These are phyloP conservation scores for Montipora cactus DNA, from an alignment of 64 coral and sea anemone genomes.

Conservation along the genomic window DNA sequence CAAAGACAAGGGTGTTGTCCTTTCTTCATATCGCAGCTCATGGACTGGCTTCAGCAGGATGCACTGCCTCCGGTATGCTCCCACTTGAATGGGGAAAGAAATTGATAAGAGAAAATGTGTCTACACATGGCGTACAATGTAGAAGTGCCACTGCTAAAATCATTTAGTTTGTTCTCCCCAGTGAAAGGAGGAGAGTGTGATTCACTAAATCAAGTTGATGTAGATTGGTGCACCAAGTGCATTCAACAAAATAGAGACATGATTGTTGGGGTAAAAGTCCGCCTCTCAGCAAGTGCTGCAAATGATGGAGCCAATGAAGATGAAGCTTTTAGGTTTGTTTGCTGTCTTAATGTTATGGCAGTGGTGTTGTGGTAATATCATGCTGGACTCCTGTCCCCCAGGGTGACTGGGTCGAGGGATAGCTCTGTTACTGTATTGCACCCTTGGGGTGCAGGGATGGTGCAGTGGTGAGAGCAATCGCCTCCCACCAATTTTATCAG, in stretches of 20 bases:
- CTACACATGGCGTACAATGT: no score
- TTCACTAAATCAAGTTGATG: slow-evolving; percentile 87
- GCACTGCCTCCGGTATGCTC: slow-evolving; percentile 66
- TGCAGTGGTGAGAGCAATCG: no score
- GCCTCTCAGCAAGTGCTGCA: slow-evolving; percentile 66
- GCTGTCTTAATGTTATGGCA: neutral
- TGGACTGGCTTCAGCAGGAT: slow-evolving; percentile 86
- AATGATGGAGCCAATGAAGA: slow-evolving; percentile 90
- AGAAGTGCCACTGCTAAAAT: no score
- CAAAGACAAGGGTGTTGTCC: slow-evolving; percentile 73
- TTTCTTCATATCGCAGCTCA: slow-evolving; percentile 89
- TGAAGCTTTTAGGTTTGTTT: slow-evolving; percentile 78
- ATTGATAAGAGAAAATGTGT: no score
- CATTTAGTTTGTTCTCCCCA: neutral
- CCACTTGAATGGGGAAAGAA: no score
- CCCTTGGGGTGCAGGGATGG: no score
- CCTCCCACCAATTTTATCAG: no score
- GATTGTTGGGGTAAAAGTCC: slow-evolving; percentile 77
- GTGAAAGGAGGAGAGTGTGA: slow-evolving; percentile 87
- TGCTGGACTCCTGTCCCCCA: no score
- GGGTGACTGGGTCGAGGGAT: no score
- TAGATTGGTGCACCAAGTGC: slow-evolving; percentile 75
- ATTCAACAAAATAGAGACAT: slow-evolving; percentile 80
- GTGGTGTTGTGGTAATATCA: no score
- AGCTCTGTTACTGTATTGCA: no score